Conservation (phyloP, 2,113 vertebrate species). For the Epinephelus moara region DNA sequence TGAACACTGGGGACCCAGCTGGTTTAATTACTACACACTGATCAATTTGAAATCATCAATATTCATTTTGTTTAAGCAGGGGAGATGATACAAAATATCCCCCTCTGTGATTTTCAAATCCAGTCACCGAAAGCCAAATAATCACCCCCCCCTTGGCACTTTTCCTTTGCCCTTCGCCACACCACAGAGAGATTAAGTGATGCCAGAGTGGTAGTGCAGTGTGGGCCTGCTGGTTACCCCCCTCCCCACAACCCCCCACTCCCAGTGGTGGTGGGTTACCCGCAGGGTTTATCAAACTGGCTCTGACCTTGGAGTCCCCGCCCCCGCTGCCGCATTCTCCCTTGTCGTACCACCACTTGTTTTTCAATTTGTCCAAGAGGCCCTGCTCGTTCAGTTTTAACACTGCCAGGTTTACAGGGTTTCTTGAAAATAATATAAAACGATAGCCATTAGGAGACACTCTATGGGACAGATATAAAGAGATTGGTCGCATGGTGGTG, state of each 20-base stretch:
- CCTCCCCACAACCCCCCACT: slow-evolving; percentile 78
- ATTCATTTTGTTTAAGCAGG: slow-evolving; percentile 19
- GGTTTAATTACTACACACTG: slow-evolving; percentile 39
- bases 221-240: slow-evolving; percentile 93
- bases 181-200: slow-evolving; percentile 54
- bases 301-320: slow-evolving; percentile 99
- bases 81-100: background rate
- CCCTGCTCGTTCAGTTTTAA: slow-evolving; percentile 99
- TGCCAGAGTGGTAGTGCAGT: slow-evolving; percentile 76
- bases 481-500: slow-evolving; percentile 72
- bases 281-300: slow-evolving; percentile 94
- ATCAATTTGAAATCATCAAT: slow-evolving; percentile 19
- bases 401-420: slow-evolving; percentile 99
- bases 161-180: slow-evolving; percentile 20
- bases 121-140: background rate
- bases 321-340: slow-evolving; percentile 99
- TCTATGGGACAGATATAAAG: slow-evolving; percentile 72
- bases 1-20: background rate
- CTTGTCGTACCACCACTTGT: slow-evolving; percentile 99
- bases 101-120: slow-evolving; percentile 39
- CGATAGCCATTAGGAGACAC: slow-evolving; percentile 89
- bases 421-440: slow-evolving; percentile 94
- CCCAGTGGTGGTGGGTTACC: slow-evolving; percentile 88
- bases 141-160: background rate
- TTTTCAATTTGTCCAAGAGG: slow-evolving; percentile 99